These are phyloP conservation scores for Scaptomyza flava DNA, from an alignment of 2,888 invertebrate genomes.

Conservation along the genomic window DNA sequence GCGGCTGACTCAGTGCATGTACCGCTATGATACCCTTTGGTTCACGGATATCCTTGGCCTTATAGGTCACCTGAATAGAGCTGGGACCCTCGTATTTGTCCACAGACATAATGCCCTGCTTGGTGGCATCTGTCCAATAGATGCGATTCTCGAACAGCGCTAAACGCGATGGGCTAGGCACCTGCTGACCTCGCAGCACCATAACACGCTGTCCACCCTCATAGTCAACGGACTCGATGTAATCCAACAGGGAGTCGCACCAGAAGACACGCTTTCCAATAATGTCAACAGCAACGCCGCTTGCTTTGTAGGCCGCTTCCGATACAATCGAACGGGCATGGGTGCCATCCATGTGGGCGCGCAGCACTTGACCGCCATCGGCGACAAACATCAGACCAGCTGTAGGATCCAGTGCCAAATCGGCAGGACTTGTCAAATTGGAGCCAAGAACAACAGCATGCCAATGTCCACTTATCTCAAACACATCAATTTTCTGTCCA, in stretches of 20 bases:
- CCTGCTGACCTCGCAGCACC: slow-evolving; percentile 92
- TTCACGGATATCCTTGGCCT: slow-evolving; percentile 91
- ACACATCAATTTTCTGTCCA: slow-evolving; percentile 97
- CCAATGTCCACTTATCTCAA: slow-evolving; percentile 93
- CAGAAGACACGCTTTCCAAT: slow-evolving; percentile 95
- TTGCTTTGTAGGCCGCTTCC: slow-evolving; percentile 97
- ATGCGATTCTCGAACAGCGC: slow-evolving; percentile 94
- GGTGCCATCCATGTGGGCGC: slow-evolving; percentile 98
- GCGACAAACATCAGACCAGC: slow-evolving; percentile 95
- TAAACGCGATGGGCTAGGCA: slow-evolving; percentile 93
- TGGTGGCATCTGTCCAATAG: slow-evolving; percentile 96
- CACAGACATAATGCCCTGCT: slow-evolving; percentile 94
- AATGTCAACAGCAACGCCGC: slow-evolving; percentile 96
- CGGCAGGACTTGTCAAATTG: slow-evolving; percentile 95
- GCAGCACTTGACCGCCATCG: slow-evolving; percentile 92
- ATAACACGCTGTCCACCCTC: slow-evolving; percentile 92
- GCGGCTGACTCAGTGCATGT: slow-evolving; percentile 91
- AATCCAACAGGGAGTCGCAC: slow-evolving; percentile 97
- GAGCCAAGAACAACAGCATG: slow-evolving; percentile 96
- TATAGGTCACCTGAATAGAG: slow-evolving; percentile 92
- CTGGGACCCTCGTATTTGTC: slow-evolving; percentile 93
- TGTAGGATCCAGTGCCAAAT: slow-evolving; percentile 96
- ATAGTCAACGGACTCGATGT: slow-evolving; percentile 98
- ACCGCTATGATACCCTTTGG: slow-evolving; percentile 94
- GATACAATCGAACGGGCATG: slow-evolving; percentile 92